phyloP scores from a whole-genome alignment of 2,113 vertebrate genomes.

The Junco hyemalis region DNA sequence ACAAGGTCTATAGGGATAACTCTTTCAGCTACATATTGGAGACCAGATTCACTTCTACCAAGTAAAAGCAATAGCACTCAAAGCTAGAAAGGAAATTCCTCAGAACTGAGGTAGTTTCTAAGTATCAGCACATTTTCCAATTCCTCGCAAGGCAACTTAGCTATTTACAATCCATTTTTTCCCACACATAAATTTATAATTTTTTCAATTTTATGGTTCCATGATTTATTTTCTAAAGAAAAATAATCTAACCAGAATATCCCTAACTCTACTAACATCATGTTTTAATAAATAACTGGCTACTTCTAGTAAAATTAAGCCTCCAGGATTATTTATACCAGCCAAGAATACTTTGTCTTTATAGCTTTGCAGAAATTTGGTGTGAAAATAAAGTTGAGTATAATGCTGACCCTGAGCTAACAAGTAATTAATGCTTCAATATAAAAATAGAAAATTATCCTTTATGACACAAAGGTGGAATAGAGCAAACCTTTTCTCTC shows the following conservation, averaged over 20 bases:
- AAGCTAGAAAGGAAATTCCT: conserved; percentile 82
- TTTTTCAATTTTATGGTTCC: conserved; percentile 66
- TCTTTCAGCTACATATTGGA: conserved; percentile 74
- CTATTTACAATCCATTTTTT: conserved; percentile 77
- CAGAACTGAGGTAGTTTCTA: conserved; percentile 81
- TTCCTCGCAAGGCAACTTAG: conserved; percentile 72
- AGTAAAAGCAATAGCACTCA: conserved; percentile 74
- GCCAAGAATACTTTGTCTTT: conserved; percentile 65
- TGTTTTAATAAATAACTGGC: conserved; percentile 83
- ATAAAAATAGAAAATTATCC: conserved; percentile 77
- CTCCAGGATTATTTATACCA: conserved; percentile 71
- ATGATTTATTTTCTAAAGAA: conserved; percentile 65
- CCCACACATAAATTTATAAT: conserved; percentile 66
- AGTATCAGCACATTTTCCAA: conserved; percentile 76
- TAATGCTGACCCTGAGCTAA: conserved; percentile 78
- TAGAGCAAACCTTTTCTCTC: conserved; percentile 41
- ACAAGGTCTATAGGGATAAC: conserved; percentile 77
- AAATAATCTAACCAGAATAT: conserved; percentile 70
- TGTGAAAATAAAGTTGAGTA: conserved; percentile 71
- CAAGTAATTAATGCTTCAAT: conserved; percentile 75
- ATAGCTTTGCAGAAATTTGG: conserved; percentile 71
- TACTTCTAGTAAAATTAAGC: conserved; percentile 77
- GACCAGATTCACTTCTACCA: conserved; percentile 77
- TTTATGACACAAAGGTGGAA: conserved; percentile 59
- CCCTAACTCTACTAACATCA: conserved; percentile 72